Percentiles rank a stretch among this genome's conserved stretches.
Conservation (phyloP, 2,797 vertebrate genomes). For the Trachops cirrhosus region DNA sequence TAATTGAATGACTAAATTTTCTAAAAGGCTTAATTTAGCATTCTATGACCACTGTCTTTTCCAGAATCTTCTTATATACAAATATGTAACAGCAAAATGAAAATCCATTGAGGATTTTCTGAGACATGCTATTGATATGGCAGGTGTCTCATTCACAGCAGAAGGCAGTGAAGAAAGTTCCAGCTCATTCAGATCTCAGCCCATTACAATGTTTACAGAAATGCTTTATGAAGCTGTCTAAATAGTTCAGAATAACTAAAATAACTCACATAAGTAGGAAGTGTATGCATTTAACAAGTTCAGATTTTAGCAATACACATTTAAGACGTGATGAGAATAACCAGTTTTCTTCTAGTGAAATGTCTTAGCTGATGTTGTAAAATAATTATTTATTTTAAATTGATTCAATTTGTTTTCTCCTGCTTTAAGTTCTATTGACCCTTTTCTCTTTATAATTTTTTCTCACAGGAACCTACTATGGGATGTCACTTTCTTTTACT, state of each 20-base stretch:
- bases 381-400: slow-evolving; percentile 12
- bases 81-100: background rate
- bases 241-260: background rate
- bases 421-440: background rate
- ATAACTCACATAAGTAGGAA: background rate
- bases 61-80: background rate
- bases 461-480: background rate
- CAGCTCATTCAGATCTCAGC: background rate
- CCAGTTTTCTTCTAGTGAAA: slow-evolving; percentile 2
- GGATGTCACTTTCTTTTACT: background rate
- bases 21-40: background rate
- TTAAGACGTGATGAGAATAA: background rate
- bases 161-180: background rate
- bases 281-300: background rate
- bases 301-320: background rate
- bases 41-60: background rate
- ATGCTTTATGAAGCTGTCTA: background rate
- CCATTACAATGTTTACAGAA: background rate
- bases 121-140: background rate
- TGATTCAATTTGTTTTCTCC: background rate
- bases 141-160: background rate
- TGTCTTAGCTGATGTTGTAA: background rate
- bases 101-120: background rate
- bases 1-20: background rate
- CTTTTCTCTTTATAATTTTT: background rate